Evolutionary conservation across 2,113 vertebrate species (phyloP), one percentile per base, ranked within the genome.

Genomic region (Oryzias javanicus): DNA sequence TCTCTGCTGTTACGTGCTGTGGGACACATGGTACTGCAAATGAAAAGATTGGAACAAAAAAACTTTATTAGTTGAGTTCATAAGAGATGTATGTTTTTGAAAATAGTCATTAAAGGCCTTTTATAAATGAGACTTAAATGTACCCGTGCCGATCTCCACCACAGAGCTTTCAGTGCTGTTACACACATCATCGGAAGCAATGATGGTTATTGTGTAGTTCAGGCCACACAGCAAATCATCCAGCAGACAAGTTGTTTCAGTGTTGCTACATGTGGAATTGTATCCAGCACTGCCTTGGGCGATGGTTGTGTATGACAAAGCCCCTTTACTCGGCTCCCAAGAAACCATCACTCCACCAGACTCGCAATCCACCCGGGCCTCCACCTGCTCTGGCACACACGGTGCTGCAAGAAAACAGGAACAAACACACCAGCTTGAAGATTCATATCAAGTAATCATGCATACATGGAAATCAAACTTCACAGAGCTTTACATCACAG

Each of bases 301-400:
- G 0, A 88, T 18, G 4, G 72, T 49, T 0, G 42, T 74, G 78
- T 93, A 93, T 0, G 54, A 78, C 0, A 24, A 40, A 1, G 91
- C 90, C 20, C 91, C 92, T 51, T 54, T 65, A 55, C 89, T 91
- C 18, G 71, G 65, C 67, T 90, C 82, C 92, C 92, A 93, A 22
- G 82, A 81, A 35, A 90, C 77, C 0, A 73, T 74, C 63, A 91
- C 81, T 1, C 35, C 79, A 0, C 76, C 84, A 2, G 83, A 79
- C 14, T 73, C 74, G 63, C 92, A 93, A 46, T 63, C 60, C 19
- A 89, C 63, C 10, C 14, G n/a, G 14, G 85, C 74, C 5, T 79
- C 55, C 55, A 89, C 79, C 1, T 60, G 56, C 15, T 76, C 46
- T 0, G 92, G 89, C 16, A 78, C 56, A 67, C 91, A 92, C 52